A percentile compares a stretch with the other conserved stretches of the same genome.
phyloP scores from a whole-genome alignment of 64 coral and sea anemone species.

The Cladopsammia gracilis region DNA sequence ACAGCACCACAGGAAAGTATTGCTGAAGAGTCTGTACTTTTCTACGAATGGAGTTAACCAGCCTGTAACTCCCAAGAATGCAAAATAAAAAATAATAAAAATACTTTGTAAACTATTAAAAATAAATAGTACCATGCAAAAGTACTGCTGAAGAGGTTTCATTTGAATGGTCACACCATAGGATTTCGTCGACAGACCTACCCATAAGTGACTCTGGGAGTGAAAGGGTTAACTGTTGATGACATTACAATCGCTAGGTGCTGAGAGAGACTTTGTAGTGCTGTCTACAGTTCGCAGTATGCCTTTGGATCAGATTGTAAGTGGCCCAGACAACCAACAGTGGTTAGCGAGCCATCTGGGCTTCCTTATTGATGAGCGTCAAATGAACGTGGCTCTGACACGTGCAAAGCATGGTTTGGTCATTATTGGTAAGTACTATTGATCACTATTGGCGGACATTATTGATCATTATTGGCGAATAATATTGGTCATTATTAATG shows the following conservation, averaged over 20 bases:
- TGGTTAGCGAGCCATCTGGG: conserved; percentile 74
- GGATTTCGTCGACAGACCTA: neutral
- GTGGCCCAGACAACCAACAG: conserved; percentile 49
- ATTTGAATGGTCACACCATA: no score
- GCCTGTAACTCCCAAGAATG: no score
- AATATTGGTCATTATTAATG: no score
- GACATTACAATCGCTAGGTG: neutral
- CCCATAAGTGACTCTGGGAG: neutral
- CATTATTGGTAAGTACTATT: conserved; percentile 67
- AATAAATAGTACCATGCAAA: no score
- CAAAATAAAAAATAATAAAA: no score
- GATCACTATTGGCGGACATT: no score
- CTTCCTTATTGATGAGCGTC: conserved; percentile 81
- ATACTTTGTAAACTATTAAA: no score
- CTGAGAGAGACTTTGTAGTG: conserved; percentile 75
- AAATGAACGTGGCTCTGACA: conserved; percentile 87
- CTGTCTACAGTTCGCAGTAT: conserved; percentile 83
- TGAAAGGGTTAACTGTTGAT: neutral
- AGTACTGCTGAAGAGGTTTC: no score
- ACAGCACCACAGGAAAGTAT: no score
- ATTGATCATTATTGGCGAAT: no score
- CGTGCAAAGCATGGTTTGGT: conserved; percentile 81
- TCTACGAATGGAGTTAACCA: no score
- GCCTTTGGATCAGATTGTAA: conserved; percentile 46
- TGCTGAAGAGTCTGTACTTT: no score